Evolutionary conservation across 2,888 invertebrate genomes (phyloP), one percentile per base, ranked within the genome.

Genomic region (Lydus trimaculatus): DNA sequence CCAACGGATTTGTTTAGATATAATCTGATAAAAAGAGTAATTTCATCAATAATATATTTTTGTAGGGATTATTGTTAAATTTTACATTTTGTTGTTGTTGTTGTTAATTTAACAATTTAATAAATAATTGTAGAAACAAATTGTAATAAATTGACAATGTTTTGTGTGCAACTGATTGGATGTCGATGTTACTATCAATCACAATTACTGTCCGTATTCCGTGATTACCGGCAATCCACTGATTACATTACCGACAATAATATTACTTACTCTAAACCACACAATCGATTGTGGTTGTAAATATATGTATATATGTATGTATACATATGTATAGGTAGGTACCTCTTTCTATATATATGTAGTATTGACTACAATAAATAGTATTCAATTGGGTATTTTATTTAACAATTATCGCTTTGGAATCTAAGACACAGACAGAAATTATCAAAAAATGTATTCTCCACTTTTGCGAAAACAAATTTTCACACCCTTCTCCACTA

Each of bases 231-330:
- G 66, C 75, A 76, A 75, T 77, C 72, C 74, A 68, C 72, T 69
- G 74, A 75, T 75, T 75, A 72, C 76, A 75, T 74, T 76, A 78
- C 74, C 67, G 75, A 74, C 76, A 74, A 76, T 72, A 71, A 75
- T 76, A 76, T 78, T 76, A 78, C 78, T 75, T 72, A 75, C 71
- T 64, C 63, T 31, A 61, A 58, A 70, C 75, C 74, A 66, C 72
- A 67, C 65, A 65, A 73, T 73, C 73, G 72, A 75, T 75, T 73
- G 68, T 64, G 70, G 72, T 68, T 39, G 65, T 69, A 72, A 70
- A 71, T 72, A 72, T 9, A 48, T 61, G 69, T 69, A 70, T 69
- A 61, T 65, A 36, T 36, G n/a, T 56, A n/a, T 31, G 7, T 36
- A 23, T 9, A 7, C 1, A 33, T 36, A 23, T 23, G 5, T 25